A percentile compares a stretch with the other conserved stretches of the same genome.
phyloP scores from a whole-genome alignment of 2,113 vertebrate species.

The Neodontobutis hainanensis region DNA sequence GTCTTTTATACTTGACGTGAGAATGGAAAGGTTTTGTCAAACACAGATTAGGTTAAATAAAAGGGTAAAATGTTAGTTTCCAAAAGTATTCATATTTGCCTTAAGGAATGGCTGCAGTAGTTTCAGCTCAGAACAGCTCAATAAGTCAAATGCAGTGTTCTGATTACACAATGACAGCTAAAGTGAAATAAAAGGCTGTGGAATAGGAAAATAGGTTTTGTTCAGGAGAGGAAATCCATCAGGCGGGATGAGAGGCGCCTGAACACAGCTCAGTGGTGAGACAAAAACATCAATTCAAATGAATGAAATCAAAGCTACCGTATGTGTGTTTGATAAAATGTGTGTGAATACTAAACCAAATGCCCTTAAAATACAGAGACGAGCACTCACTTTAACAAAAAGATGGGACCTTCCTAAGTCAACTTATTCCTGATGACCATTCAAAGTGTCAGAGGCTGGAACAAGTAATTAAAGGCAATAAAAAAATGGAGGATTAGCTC shows the following conservation, averaged over 20 bases:
- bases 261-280: slow-evolving; percentile 27
- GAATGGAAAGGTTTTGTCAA: no score
- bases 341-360: slow-evolving; percentile 1
- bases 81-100: slow-evolving; percentile 2
- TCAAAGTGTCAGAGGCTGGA: slow-evolving; percentile 59
- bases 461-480: slow-evolving; percentile 73
- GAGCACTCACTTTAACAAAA: slow-evolving; percentile 32
- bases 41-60: no score
- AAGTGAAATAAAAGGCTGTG: slow-evolving; percentile 23
- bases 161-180: slow-evolving; percentile 29
- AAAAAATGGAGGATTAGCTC: slow-evolving; percentile 66
- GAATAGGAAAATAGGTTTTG: slow-evolving; percentile 40
- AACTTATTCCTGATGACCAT: slow-evolving; percentile 58
- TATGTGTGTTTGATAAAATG: neutral
- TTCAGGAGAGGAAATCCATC: slow-evolving; percentile 30
- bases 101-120: slow-evolving; percentile 46
- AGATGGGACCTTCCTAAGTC: slow-evolving; percentile 29
- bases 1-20: no score
- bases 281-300: slow-evolving; percentile 35
- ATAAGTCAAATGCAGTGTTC: slow-evolving; percentile 14
- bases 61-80: no score
- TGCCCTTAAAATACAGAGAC: slow-evolving; percentile 23
- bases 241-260: slow-evolving; percentile 33
- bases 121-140: neutral
- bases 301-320: slow-evolving; percentile 15